phyloP scores from a whole-genome alignment of 2,797 vertebrate genomes.

The Takifugu ocellatus region DNA sequence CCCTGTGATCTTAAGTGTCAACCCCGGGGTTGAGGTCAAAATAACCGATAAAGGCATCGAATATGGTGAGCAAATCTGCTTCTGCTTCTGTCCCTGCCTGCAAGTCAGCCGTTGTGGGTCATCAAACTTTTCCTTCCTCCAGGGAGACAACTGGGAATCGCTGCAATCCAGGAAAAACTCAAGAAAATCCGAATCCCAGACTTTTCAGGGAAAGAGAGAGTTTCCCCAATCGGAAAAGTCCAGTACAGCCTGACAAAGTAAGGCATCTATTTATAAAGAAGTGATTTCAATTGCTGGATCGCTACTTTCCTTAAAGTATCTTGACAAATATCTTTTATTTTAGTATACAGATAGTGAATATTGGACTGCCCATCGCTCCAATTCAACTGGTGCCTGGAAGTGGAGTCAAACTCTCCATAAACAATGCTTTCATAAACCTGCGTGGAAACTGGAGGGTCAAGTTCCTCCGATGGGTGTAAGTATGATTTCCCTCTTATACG shows the following conservation, averaged over 20 bases:
- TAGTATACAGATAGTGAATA: slow-evolving; percentile 64
- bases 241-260: slow-evolving; percentile 72
- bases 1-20: slow-evolving; percentile 31
- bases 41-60: slow-evolving; percentile 75
- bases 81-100: neutral
- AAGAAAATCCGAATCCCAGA: slow-evolving; percentile 68
- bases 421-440: slow-evolving; percentile 66
- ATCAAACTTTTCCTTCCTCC: neutral
- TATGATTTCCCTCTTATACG: neutral
- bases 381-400: slow-evolving; percentile 60
- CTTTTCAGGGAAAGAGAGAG: slow-evolving; percentile 56
- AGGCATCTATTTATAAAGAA: slow-evolving; percentile 4
- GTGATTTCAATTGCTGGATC: neutral
- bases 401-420: slow-evolving; percentile 65
- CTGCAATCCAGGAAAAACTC: slow-evolving; percentile 63
- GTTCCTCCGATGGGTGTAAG: slow-evolving; percentile 69
- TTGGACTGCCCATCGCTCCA: slow-evolving; percentile 62
- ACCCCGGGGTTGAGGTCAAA: slow-evolving; percentile 70
- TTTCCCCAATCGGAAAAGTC: slow-evolving; percentile 70
- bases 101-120: neutral
- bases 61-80: slow-evolving; percentile 62
- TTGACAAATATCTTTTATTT: slow-evolving; percentile 5
- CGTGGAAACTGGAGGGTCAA: slow-evolving; percentile 75
- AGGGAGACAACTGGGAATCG: slow-evolving; percentile 72
- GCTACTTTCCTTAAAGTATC: neutral